Conservation (phyloP, 2,797 vertebrate genomes). For the Botia almorhae region DNA sequence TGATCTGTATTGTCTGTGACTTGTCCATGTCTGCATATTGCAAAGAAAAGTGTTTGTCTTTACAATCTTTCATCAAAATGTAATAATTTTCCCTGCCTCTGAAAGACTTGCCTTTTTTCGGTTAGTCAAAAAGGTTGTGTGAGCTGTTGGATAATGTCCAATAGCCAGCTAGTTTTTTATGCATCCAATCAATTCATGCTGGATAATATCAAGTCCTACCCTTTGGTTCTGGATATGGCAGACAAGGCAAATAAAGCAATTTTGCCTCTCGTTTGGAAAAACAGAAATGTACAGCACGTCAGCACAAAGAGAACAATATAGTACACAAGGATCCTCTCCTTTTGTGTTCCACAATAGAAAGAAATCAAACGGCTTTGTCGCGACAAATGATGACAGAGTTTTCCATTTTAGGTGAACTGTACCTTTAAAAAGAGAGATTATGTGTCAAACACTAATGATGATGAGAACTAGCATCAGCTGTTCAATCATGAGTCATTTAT, state of each 20-base stretch:
- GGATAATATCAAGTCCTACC: background rate
- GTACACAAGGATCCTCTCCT: background rate
- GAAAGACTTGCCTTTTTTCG: background rate
- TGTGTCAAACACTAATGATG: constrained; percentile 46
- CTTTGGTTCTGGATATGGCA: background rate
- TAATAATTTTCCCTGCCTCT: background rate
- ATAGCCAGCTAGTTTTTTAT: background rate
- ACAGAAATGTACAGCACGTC: background rate
- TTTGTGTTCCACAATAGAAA: background rate
- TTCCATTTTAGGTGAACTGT: background rate
- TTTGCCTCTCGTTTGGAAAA: background rate
- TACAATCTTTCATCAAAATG: background rate
- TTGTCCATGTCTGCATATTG: background rate
- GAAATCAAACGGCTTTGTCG: background rate
- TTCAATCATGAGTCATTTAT: constrained; percentile 51
- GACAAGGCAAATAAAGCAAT: background rate
- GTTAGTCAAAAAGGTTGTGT: background rate
- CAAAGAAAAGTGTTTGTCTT: background rate
- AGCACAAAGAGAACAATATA: background rate
- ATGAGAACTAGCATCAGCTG: constrained; percentile 21
- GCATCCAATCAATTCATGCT: background rate
- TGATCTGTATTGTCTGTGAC: background rate
- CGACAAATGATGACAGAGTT: background rate
- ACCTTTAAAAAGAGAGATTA: constrained; percentile 38
- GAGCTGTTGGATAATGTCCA: background rate